Conservation (phyloP, 2,888 invertebrate genomes). For the Euphydryas editha region DNA sequence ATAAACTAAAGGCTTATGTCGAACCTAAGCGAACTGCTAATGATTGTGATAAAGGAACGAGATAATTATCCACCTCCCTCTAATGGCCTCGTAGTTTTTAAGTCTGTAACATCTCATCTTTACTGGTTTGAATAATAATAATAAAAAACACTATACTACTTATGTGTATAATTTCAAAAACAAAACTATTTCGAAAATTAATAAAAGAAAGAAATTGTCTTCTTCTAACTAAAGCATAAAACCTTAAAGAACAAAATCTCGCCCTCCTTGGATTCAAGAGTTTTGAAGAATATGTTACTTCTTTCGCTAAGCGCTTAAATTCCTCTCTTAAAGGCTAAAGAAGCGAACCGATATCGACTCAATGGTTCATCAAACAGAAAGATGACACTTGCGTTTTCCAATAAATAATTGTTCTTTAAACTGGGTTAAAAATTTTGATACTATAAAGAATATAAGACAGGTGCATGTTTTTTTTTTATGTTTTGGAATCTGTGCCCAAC, state of each 20-base stretch:
- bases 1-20: slow-evolving; percentile 26
- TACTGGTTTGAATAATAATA: not conserved
- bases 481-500: not conserved
- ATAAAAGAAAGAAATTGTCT: not conserved
- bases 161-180: not conserved
- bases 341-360: slow-evolving; percentile 13
- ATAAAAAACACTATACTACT: not conserved
- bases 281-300: slow-evolving; percentile 12
- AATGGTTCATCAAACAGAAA: slow-evolving; percentile 4
- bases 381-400: not conserved
- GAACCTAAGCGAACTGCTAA: slow-evolving; percentile 28
- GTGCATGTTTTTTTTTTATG: not conserved
- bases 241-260: slow-evolving; percentile 8
- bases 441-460: not conserved
- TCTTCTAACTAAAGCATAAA: slow-evolving; percentile 1
- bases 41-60: slow-evolving; percentile 33
- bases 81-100: slow-evolving; percentile 25
- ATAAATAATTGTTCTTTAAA: not conserved
- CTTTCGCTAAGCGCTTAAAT: slow-evolving; percentile 18
- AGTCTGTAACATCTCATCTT: slow-evolving; percentile 1
- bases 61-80: slow-evolving; percentile 32
- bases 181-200: not conserved
- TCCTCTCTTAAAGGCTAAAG: slow-evolving; percentile 15
- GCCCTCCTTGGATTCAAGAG: slow-evolving; percentile 7
- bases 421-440: not conserved